These are phyloP conservation scores for Buathra laborator DNA, from an alignment of 2,888 invertebrate species.

Conservation along the genomic window DNA sequence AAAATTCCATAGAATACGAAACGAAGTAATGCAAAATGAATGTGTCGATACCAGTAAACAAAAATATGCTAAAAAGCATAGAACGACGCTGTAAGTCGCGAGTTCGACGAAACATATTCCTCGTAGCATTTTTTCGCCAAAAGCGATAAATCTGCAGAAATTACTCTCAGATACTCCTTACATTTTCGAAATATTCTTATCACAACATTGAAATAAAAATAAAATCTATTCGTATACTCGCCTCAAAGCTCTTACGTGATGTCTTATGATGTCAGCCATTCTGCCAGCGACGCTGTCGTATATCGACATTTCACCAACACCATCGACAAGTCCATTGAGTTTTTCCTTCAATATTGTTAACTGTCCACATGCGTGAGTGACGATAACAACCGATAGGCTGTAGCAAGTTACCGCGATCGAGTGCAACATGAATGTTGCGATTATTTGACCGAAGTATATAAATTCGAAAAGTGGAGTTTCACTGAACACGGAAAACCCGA, in stretches of 20 bases:
- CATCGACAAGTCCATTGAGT: slow-evolving; percentile 68
- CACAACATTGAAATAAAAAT: no score
- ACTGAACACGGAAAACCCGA: slow-evolving; percentile 58
- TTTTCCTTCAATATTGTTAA: slow-evolving; percentile 74
- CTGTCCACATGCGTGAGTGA: slow-evolving; percentile 79
- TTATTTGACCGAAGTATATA: slow-evolving; percentile 73
- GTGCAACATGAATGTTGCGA: slow-evolving; percentile 75
- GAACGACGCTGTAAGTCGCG: slow-evolving; percentile 74
- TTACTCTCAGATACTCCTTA: neutral
- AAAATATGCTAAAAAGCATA: slow-evolving; percentile 71
- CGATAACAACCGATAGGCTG: slow-evolving; percentile 76
- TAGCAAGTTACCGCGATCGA: slow-evolving; percentile 75
- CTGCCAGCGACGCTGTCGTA: slow-evolving; percentile 1
- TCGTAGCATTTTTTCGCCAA: slow-evolving; percentile 75
- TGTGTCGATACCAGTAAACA: slow-evolving; percentile 46
- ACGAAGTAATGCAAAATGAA: neutral
- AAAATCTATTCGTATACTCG: slow-evolving; percentile 41
- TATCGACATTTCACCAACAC: neutral
- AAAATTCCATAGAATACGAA: no score
- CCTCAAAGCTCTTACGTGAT: slow-evolving; percentile 74
- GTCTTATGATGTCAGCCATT: slow-evolving; percentile 71
- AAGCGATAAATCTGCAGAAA: slow-evolving; percentile 17
- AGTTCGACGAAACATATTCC: slow-evolving; percentile 78
- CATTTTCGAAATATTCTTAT: neutral
- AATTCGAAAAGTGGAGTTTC: slow-evolving; percentile 74